Base-by-base conservation (phyloP, 1,140 invertebrate genomes). In the Hypsibius dujardini region DNA sequence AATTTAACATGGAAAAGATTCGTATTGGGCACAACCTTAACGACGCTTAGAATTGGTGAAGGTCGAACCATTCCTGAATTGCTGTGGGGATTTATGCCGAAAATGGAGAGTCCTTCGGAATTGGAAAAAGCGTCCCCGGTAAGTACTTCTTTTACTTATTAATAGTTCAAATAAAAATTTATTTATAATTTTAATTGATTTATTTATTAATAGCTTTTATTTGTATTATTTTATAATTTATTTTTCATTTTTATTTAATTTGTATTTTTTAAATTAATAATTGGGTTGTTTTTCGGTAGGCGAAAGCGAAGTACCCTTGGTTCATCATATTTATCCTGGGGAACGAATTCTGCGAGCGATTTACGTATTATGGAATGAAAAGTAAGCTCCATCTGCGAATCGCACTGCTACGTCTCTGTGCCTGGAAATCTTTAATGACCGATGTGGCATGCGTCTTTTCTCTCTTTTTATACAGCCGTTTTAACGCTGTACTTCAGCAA, bases 331-430 rank as follows among this genome's bases (percentile, higher is more conserved):
- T 95, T 79, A 96, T 97, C 76, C 83, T 97, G 72, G 87, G 85
- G 76, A 95, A 92, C 85, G 94, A 97, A 80, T 94, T 96, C 78
- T 96, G 93, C 79, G 94, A 97, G 81, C 84, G 93, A 77, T 97
- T 96, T 80, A 90, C 87, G 47, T 96, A 86, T 79, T 96, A 95
- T 86, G 93, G 93, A 76, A 90, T 95, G 88, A 86, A 88, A 86
- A 88, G 92, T 95, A 82, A 84, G 86, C 84, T 42, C 15, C 46
- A 1, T 28, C 28, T 28, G 28, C 71, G 2, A 45, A 56, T 7
- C 50, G 7, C 50, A 56, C n/a, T 0, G 50, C 50, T 12, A 56
- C 7, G n/a, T 12, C 50, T 56, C 7, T 56, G 50, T 56, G 7
- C 7, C n/a, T n/a, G 50, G 28, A 28, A 28, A 56, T 56, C 50